phyloP scores from a whole-genome alignment of 2,888 invertebrate species.

The Trissolcus brochymenae region DNA sequence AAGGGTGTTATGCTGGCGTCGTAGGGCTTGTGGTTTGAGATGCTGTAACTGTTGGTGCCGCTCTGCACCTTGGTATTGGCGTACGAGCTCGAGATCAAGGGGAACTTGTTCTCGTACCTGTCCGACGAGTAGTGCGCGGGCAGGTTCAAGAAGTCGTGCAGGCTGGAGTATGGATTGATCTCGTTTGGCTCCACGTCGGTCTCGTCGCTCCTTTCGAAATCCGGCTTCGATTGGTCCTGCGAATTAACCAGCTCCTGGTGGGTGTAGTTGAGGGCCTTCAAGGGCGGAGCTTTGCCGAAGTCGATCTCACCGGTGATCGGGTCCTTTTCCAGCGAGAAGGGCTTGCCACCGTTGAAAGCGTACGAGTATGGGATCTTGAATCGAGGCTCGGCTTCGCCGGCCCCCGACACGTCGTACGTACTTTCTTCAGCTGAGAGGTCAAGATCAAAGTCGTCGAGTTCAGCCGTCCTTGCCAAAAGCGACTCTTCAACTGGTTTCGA shows the following conservation, averaged over 20 bases:
- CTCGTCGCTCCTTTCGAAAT: constrained; percentile 26
- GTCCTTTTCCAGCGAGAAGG: constrained; percentile 84
- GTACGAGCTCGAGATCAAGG: constrained; percentile 84
- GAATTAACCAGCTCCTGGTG: constrained; percentile 50
- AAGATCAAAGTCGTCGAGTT: constrained; percentile 62
- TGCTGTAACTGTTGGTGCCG: constrained; percentile 71
- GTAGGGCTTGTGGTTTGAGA: constrained; percentile 70
- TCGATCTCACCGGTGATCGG: constrained; percentile 82
- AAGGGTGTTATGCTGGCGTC: constrained; percentile 44
- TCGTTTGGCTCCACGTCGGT: constrained; percentile 79
- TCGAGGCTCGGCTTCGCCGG: constrained; percentile 62
- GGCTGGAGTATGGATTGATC: constrained; percentile 80
- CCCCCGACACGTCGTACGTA: constrained; percentile 57
- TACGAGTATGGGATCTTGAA: constrained; percentile 71
- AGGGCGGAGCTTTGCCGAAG: constrained; percentile 77
- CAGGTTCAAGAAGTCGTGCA: constrained; percentile 83
- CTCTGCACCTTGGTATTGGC: constrained; percentile 85
- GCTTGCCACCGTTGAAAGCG: constrained; percentile 82
- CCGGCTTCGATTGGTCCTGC: constrained; percentile 24
- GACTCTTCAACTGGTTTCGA: constrained; percentile 39
- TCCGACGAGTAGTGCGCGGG: constrained; percentile 83
- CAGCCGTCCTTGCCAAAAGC: constrained; percentile 60
- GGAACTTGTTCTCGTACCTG: constrained; percentile 80
- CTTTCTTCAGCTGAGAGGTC: constrained; percentile 70
- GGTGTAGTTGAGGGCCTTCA: constrained; percentile 69